phyloP scores from a whole-genome alignment of 92 coral and sea anemone genomes.

The Umimayanthus kanabou region DNA sequence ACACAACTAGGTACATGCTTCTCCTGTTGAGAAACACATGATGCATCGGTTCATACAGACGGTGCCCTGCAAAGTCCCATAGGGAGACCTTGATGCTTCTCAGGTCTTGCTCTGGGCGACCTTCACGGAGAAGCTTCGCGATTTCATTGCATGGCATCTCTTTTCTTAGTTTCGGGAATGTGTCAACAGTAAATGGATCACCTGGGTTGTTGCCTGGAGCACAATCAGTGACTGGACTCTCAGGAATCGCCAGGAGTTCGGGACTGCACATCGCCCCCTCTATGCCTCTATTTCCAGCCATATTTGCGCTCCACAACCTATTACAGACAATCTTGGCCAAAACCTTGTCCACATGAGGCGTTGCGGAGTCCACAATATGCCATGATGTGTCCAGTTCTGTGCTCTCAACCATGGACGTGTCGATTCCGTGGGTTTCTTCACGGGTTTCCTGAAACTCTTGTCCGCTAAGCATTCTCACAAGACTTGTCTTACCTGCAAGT shows the following conservation, averaged over 20 bases:
- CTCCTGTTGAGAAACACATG: slow-evolving; percentile 57
- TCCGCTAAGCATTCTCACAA: slow-evolving; percentile 67
- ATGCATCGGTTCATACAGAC: slow-evolving; percentile 60
- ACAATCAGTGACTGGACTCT: slow-evolving; percentile 1
- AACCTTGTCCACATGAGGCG: slow-evolving; percentile 57
- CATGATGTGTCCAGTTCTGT: slow-evolving; percentile 68
- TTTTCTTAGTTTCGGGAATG: neutral
- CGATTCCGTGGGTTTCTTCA: slow-evolving; percentile 66
- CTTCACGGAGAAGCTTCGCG: slow-evolving; percentile 8
- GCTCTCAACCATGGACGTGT: slow-evolving; percentile 64
- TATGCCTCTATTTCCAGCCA: slow-evolving; percentile 23
- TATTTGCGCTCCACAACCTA: slow-evolving; percentile 28
- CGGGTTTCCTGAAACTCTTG: slow-evolving; percentile 52
- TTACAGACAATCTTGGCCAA: slow-evolving; percentile 56
- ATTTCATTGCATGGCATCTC: slow-evolving; percentile 17
- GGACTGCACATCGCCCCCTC: neutral
- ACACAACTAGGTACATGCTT: slow-evolving; percentile 53
- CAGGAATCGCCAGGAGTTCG: neutral
- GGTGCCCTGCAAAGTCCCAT: slow-evolving; percentile 64
- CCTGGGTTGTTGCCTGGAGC: neutral
- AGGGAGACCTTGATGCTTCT: slow-evolving; percentile 48
- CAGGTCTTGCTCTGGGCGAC: slow-evolving; percentile 4
- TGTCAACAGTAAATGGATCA: slow-evolving; percentile 10
- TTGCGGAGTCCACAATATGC: slow-evolving; percentile 51
- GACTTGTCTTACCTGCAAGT: slow-evolving; percentile 46